phyloP scores from a whole-genome alignment of 2,113 vertebrate species.

The Caloenas nicobarica region DNA sequence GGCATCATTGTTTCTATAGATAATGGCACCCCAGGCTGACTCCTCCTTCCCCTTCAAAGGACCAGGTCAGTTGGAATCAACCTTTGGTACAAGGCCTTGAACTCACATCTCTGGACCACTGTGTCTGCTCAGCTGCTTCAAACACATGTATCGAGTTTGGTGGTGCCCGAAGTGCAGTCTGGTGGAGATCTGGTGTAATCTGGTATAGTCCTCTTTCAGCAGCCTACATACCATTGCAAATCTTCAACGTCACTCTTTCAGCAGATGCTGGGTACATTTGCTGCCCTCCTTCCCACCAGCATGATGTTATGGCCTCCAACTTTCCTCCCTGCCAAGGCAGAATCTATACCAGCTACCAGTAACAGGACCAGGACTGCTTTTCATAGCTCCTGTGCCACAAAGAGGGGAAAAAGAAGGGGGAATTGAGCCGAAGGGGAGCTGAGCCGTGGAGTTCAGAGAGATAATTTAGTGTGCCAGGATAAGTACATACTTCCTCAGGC shows the following conservation, averaged over 20 bases:
- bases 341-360: background rate
- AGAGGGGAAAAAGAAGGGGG: background rate
- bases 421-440: background rate
- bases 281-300: background rate
- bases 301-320: background rate
- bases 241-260: background rate
- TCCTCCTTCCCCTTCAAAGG: background rate
- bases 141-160: background rate
- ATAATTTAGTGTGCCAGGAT: background rate
- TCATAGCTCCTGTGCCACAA: background rate
- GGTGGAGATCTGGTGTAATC: background rate
- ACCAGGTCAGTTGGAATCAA: background rate
- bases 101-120: background rate
- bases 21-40: background rate
- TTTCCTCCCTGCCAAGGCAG: background rate
- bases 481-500: background rate
- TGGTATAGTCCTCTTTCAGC: background rate
- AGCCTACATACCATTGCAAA: background rate
- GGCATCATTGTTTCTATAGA: background rate
- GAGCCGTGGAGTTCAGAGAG: background rate
- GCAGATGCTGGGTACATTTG: background rate
- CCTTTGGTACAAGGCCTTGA: background rate
- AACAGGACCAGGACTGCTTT: background rate
- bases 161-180: background rate
- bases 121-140: background rate